Percentiles rank a stretch among this genome's conserved stretches.
These are phyloP conservation scores for Zosterops lateralis DNA, from an alignment of 2,113 vertebrate species.

Conservation along the genomic window DNA sequence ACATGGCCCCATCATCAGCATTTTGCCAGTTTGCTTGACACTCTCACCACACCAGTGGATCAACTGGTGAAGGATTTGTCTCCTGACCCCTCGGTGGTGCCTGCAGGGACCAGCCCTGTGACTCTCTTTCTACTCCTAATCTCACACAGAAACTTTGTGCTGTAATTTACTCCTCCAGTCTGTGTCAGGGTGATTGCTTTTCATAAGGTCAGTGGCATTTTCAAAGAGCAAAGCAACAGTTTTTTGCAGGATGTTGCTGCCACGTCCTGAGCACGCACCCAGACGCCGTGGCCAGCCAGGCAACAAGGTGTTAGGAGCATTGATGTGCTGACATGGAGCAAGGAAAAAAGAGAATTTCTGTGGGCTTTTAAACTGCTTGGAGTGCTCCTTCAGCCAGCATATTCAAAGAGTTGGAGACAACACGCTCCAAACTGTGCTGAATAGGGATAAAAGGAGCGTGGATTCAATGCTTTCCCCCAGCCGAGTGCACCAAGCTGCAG, in stretches of 20 bases:
- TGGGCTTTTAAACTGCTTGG: conserved; percentile 10
- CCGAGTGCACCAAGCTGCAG: neutral
- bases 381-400: neutral
- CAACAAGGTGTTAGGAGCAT: neutral
- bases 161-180: neutral
- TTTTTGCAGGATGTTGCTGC: neutral
- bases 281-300: neutral
- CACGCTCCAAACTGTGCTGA: neutral
- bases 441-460: conserved; percentile 15
- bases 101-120: neutral
- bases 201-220: conserved; percentile 5
- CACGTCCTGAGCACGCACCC: fast-evolving
- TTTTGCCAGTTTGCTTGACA: neutral
- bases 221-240: neutral
- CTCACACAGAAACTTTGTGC: neutral
- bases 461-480: neutral
- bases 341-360: neutral
- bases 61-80: neutral
- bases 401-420: neutral
- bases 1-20: neutral
- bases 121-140: neutral
- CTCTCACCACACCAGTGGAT: fast-evolving
- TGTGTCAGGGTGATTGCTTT: neutral
- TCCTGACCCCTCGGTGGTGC: fast-evolving
- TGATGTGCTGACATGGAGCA: neutral